phyloP scores from a whole-genome alignment of 2,797 vertebrate species.

The Chelon labrosus region DNA sequence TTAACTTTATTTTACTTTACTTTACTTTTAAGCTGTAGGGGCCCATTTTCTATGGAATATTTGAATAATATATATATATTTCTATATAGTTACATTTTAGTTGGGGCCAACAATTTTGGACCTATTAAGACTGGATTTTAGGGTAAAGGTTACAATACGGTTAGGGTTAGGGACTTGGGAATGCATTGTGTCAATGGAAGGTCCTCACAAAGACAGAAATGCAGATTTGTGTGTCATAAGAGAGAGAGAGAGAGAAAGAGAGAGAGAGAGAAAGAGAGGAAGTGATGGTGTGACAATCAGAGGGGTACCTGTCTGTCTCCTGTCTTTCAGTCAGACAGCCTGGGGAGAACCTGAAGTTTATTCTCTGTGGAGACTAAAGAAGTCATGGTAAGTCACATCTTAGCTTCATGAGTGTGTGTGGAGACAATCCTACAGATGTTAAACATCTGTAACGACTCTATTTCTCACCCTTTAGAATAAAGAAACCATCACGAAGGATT shows the following conservation, averaged over 20 bases:
- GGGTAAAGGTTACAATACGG: too few species aligned
- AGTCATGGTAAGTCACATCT: constrained; percentile 67
- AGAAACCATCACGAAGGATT: not conserved
- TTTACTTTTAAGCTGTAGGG: too few species aligned
- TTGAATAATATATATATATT: too few species aligned
- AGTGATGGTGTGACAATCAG: constrained; percentile 75
- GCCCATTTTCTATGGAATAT: too few species aligned
- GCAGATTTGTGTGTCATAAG: not conserved
- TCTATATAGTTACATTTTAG: too few species aligned
- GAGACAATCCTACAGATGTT: not conserved
- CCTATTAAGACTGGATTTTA: too few species aligned
- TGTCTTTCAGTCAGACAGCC: constrained; percentile 44
- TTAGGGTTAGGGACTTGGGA: too few species aligned
- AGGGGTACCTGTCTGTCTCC: constrained; percentile 69
- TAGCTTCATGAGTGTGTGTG: not conserved
- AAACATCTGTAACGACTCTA: not conserved
- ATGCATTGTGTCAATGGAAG: too few species aligned
- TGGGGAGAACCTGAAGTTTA: constrained; percentile 43
- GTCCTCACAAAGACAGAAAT: too few species aligned
- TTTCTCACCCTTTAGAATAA: not conserved
- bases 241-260: constrained; percentile 6
- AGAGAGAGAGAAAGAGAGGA: constrained; percentile 54
- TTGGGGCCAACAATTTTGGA: too few species aligned
- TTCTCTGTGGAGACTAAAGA: constrained; percentile 15
- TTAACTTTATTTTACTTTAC: too few species aligned